A percentile compares a stretch with the other conserved stretches of the same genome.
phyloP scores from a whole-genome alignment of 2,888 invertebrate species.

The Alitta virens region DNA sequence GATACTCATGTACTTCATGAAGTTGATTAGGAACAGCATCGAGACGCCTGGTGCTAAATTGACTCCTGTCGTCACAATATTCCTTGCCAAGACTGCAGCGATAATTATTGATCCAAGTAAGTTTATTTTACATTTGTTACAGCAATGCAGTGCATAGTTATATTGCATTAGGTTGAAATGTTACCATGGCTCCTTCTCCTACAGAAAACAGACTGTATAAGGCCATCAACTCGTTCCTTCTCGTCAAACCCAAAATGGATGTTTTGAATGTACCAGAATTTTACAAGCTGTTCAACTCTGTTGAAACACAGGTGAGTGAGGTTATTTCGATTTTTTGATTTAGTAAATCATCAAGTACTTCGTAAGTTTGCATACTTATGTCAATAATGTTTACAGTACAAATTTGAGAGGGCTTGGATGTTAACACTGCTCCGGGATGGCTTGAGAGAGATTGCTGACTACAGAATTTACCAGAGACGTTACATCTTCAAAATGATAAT shows the following conservation, averaged over 20 bases:
- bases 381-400: conserved; percentile 52
- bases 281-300: conserved; percentile 78
- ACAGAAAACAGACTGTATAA: conserved; percentile 71
- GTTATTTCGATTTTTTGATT: neutral
- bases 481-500: conserved; percentile 76
- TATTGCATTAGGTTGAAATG: neutral
- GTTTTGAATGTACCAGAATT: conserved; percentile 83
- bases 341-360: neutral
- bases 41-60: conserved; percentile 60
- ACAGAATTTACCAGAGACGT: conserved; percentile 70
- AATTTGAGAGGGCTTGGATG: conserved; percentile 74
- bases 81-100: conserved; percentile 70
- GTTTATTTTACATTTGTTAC: neutral
- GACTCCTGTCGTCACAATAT: conserved; percentile 67
- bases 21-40: conserved; percentile 68
- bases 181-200: conserved; percentile 2
- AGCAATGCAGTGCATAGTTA: neutral
- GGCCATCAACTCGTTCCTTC: conserved; percentile 74
- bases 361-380: neutral
- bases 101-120: conserved; percentile 69
- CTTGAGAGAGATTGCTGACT: conserved; percentile 72
- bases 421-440: conserved; percentile 75
- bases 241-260: conserved; percentile 75
- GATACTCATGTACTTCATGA: conserved; percentile 70
- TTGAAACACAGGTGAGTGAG: conserved; percentile 62